Base-by-base conservation (phyloP, 2,113 vertebrate species). In the Lichenostomus cassidix region DNA sequence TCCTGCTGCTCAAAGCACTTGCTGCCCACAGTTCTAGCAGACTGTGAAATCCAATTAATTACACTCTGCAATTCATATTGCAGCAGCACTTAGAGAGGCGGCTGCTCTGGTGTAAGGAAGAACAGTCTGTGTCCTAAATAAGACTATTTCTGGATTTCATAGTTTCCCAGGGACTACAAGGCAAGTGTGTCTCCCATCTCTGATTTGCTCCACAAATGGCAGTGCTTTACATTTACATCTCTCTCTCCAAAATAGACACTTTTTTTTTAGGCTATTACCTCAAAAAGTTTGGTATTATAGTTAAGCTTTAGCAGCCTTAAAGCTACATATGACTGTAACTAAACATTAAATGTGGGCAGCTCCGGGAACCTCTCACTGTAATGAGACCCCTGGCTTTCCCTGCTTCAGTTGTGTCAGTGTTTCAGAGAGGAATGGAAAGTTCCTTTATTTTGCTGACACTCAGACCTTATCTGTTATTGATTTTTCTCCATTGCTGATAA, bases 401-500 rank as follows among this genome's bases (percentile, higher is more conserved):
- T 59, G 35, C 73, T 93, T 88, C 68, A 79, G 13, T n/a, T 69
- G 56, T 80, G 76, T 60, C 58, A 67, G 20, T 44, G 92, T 91
- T 95, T 96, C 85, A 94, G 87, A 87, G 56, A 62, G 55, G 23
- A 80, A 71, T 5, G 13, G 83, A 95, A 94, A 96, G 49, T 33
- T 83, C 71, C 89, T 93, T 95, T 90, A 75, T 94, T 93, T 92
- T 79, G 56, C 86, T 93, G 93, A 94, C 70, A 46, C 52, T 88
- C 49, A 77, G n/a, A 73, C 53, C 62, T n/a, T 90, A 95, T 97
- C 95, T 93, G 31, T 85, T 96, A 97, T 90, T 96, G 95, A 97
- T 97, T 97, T 95, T 96, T 91, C 92, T 93, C 75, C 50, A 56
- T 50, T 94, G 74, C 92, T 96, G 88, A 96, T 96, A 88, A 62